Evolutionary conservation across 1,140 invertebrate genomes (phyloP), one percentile per base, ranked within the genome.

Genomic region (Bombus vancouverensis): DNA sequence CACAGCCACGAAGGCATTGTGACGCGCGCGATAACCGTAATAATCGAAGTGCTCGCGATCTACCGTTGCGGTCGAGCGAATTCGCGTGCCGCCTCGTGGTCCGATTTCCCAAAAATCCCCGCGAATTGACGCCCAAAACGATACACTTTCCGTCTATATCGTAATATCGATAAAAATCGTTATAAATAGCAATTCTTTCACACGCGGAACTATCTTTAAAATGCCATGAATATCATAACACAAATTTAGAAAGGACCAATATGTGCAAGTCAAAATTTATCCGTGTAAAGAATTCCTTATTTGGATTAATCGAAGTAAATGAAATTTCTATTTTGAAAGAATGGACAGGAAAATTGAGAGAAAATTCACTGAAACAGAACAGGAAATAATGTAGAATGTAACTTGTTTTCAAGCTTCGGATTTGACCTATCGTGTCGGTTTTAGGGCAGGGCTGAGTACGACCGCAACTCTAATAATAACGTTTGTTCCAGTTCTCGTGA

Each of bases 11-110:
- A 70, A 62, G 42, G 70, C 75, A 86, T 82, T 78, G 71, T 77
- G 85, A 87, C 77, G 77, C 57, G 42, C 28, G 77, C 57, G 77
- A 87, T 85, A 86, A 74, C 73, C 68, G 79, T 86, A 73, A 86
- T 86, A 87, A 87, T 87, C 68, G 70, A 89, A 81, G 70, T 47
- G 73, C 66, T 73, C 57, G 72, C 78, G 85, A 81, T 77, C 62
- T 28, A 62, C 78, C 32, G 13, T 72, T 76, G 76, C 59, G 74
- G 34, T 18, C 72, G 47, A 66, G 28, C 32, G 44, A 47, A 66
- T 25, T 8, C 78, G 39, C 47, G 25, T 18, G 28, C 66, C 42
- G 18, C 18, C 6, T 53, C 47, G 37, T n/a, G n/a, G 5, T 2
- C 1, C 25, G 28, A 18, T 39, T 66, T 18, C 28, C 28, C 28